These are phyloP conservation scores for Trichopria drosophilae DNA, from an alignment of 2,888 invertebrate genomes.

Conservation along the genomic window DNA sequence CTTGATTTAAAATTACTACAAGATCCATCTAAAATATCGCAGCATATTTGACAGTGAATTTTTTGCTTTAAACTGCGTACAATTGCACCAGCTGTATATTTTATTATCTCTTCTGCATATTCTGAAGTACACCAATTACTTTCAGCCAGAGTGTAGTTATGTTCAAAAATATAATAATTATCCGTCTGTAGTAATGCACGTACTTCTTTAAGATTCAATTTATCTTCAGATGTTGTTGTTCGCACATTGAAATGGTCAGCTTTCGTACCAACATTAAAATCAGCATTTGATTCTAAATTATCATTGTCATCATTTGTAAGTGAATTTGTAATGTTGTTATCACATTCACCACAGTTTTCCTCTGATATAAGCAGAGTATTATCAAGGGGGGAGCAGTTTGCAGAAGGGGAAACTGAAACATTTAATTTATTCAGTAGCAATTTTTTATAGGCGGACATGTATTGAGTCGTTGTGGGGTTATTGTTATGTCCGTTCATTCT, in stretches of 20 bases:
- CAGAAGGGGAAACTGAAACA: slow-evolving; percentile 14
- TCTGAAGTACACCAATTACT: slow-evolving; percentile 10
- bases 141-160: slow-evolving; percentile 7
- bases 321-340: no score
- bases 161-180: slow-evolving; percentile 4
- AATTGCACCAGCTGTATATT: slow-evolving; percentile 19
- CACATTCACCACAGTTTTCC: no score
- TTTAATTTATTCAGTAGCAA: slow-evolving; percentile 15
- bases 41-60: slow-evolving; percentile 20
- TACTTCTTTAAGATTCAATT: no score
- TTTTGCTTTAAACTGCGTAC: slow-evolving; percentile 13
- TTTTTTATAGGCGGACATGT: slow-evolving; percentile 28
- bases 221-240: no score
- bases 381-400: slow-evolving; percentile 22
- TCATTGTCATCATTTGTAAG: no score
- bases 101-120: slow-evolving; percentile 22
- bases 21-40: slow-evolving; percentile 3
- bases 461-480: slow-evolving; percentile 22
- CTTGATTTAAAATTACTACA: slow-evolving; percentile 1
- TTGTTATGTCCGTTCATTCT: slow-evolving; percentile 23
- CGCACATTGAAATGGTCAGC: no score
- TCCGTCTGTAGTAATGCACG: no score
- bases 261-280: no score
- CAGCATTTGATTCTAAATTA: no score
- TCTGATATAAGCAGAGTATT: slow-evolving; percentile 12